Base-by-base conservation (phyloP, 2,797 vertebrate species). In the Hyperoplus immaculatus region DNA sequence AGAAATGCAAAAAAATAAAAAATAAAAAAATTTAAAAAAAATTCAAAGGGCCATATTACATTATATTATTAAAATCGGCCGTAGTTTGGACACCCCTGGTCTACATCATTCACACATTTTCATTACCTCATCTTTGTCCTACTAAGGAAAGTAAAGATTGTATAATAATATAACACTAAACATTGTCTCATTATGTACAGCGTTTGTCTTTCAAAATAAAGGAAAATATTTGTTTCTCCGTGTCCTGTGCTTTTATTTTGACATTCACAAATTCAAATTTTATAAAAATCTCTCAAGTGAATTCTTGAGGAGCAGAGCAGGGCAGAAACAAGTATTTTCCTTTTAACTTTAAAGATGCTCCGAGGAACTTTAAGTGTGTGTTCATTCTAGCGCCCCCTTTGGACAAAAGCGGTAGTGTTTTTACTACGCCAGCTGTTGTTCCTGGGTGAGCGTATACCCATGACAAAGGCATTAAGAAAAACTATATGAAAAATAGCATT, bases 141-240 rank as follows among this genome's bases (percentile, higher is more conserved):
- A 6, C 5, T 14, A 51, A 16, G 54, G 69, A 62, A 45, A 63
- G 15, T 60, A 53, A n/a, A 12, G 0, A 46, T 49, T 66, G 47
- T 57, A n/a, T 57, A n/a, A 36, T 50, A 53, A 56, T 56, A 41
- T 47, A 57, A 63, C 15, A 61, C 29, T 29, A 29, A 2, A 29
- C 65, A 14, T 29, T 85, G 59, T 79, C 69, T 82, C 45, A 43
- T 65, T 50, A 69, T 95, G 92, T 95, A 78, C 81, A 90, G 71
- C 64, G 29, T 75, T 66, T 88, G 84, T 85, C 64, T 85, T 86
- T 87, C 88, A 66, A 29, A 98, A 99, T 99, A 99, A 98, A 99
- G 96, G 96, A 96, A 97, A 96, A 96, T 97, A 97, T 95, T 97
- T 97, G 96, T 97, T 98, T 97, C 96, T 95, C 94, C 83, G 96